Base-by-base conservation (phyloP, 2,113 vertebrate species). In the Macrotis lagotis region DNA sequence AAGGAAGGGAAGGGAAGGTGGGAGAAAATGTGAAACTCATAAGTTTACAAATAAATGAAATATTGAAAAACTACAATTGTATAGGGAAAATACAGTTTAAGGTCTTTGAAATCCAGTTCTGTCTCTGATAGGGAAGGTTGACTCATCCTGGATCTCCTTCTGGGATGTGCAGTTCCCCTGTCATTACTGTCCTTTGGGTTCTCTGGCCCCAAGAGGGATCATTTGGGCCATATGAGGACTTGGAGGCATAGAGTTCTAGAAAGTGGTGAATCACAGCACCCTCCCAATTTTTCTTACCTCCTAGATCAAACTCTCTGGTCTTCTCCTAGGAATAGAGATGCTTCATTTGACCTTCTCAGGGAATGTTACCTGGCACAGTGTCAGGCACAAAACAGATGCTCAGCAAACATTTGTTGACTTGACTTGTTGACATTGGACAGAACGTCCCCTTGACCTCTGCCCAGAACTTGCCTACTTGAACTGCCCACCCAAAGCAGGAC, bases 381-480 rank as follows among this genome's bases (percentile, higher is more conserved):
- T 48, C 51, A 74, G 90, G 91, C 10, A 44, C 91, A 1, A 7
- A 83, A 3, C 53, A 48, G 91, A 90, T 53, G 50, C 19, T 89
- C 48, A 44, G 26, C 91, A 31, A 51, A 11, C 66, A 95, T 89
- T 90, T 53, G 47, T 0, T 37, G 44, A 83, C 92, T 94, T 95
- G 51, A 83, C 92, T 94, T 95, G 94, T 66, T 96, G 94, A 50
- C 48, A 26, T 22, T 91, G 88, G 47, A 92, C 93, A 95, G 90
- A 95, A 92, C 50, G 92, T 96, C 51, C 94, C 94, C 55, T 53
- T 48, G 7, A 8, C 51, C 0, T 47, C 91, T 50, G 51, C 95
- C 90, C 28, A 48, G 93, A 92, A 37, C 51, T 24, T 55, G 89
- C 51, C 66, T 31, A 66, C 92, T 37, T 90, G n/a, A 52, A 53